Evolutionary conservation across 92 coral and sea anemone species (phyloP), one percentile per base, ranked within the genome.

Genomic region (Diadumene lineata): DNA sequence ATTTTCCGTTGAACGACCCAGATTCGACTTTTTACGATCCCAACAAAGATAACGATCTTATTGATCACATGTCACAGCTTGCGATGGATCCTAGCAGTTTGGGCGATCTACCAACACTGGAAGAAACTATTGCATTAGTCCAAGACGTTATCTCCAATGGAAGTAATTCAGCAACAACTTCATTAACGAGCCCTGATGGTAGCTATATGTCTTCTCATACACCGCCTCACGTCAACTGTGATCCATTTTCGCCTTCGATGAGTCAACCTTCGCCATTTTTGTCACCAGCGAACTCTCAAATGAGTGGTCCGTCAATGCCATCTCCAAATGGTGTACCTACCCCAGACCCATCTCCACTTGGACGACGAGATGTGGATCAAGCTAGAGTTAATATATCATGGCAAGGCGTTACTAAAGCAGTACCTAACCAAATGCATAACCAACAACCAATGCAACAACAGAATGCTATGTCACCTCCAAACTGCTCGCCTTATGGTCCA

Each of bases 371-470:
- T 48, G 86, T 87, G 7, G 89, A 84, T 24, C 78, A 78, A 24
- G 96, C 90, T 55, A 79, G 92, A 74, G 92, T 86, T 33, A 93
- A 89, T 71, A 85, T 84, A 34, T 87, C 96, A n/a, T 93, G 97
- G 97, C 82, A 80, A 58, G 97, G 92, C 28, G 66, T 56, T 62
- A 84, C 85, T 23, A 84, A 84, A 31, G 75, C 82, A 61, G 51
- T 81, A 57, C 69, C 55, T 27, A 71, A 25, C 64, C 89, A 68
- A 68, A 34, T 60, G 57, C 82, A 61, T 16, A 64, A 66, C 4
- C 75, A 68, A 53, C 80, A 24, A 16, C 76, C 23, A 18, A 15
- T 15, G 60, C 60, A 53, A 21, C 60, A 21, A 26, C 64, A 32
- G 11, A 66, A 43, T 43, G 21, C 66, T 46, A 16, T 60, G 31